Conservation (phyloP, 1,140 invertebrate species). For the Lordiphosa collinella region DNA sequence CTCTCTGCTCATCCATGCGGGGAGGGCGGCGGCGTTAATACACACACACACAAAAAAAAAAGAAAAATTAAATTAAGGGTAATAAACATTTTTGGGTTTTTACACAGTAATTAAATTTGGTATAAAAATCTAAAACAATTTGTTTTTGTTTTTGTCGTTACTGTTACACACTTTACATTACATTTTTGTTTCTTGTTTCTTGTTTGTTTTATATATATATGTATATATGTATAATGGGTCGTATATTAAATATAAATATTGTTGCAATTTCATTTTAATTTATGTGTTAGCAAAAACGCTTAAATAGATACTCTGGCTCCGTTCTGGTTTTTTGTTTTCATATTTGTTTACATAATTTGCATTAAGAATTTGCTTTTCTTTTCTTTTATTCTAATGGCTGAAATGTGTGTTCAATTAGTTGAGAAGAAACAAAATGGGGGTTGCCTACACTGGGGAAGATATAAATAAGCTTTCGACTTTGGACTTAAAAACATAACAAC, state of each 20-base stretch:
- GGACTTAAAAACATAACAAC: constrained; percentile 69
- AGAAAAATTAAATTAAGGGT: neutral
- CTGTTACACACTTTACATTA: constrained; percentile 31
- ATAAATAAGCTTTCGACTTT: constrained; percentile 11
- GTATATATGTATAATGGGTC: constrained; percentile 26
- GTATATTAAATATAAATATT: constrained; percentile 32
- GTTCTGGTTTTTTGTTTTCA: too few species aligned
- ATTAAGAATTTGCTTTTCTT: too few species aligned
- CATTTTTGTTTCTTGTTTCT: constrained; percentile 22
- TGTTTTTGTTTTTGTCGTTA: constrained; percentile 9
- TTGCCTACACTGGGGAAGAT: neutral
- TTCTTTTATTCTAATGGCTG: too few species aligned
- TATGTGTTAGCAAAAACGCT: constrained; percentile 70
- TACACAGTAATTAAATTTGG: constrained; percentile 65
- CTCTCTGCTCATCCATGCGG: too few species aligned
- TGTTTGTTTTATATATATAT: constrained; percentile 30
- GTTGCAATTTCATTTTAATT: constrained; percentile 51
- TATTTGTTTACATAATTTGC: neutral
- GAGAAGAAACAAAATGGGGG: neutral
- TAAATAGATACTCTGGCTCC: constrained; percentile 20
- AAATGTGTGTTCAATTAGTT: too few species aligned
- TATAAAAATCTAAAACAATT: constrained; percentile 72
- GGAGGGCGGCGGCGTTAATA: neutral
- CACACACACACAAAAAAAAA: constrained; percentile 44
- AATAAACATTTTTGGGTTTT: constrained; percentile 24